These are phyloP conservation scores for Illadopsis cleaveri DNA, from an alignment of 2,113 vertebrate genomes.

Conservation along the genomic window DNA sequence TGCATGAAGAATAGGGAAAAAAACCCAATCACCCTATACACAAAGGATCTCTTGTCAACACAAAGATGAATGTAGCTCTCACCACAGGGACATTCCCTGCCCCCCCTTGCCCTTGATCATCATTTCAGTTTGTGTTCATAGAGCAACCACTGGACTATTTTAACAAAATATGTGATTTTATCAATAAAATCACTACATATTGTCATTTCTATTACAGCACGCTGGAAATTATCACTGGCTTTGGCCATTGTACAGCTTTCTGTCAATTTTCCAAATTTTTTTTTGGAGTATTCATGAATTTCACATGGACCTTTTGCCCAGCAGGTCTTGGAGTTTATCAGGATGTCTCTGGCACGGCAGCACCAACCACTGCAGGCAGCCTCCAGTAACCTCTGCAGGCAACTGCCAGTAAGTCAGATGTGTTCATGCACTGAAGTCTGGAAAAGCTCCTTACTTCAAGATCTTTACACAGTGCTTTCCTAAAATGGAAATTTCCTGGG, in stretches of 20 bases:
- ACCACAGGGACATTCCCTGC: not conserved
- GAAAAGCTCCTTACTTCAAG: not conserved
- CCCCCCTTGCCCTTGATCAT: not conserved
- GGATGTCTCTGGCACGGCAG: not conserved
- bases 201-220: not conserved
- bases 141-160: not conserved
- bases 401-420: not conserved
- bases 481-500: not conserved
- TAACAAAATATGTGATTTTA: not conserved
- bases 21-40: rapidly evolving
- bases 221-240: not conserved
- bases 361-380: not conserved
- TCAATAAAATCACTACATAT: not conserved
- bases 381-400: not conserved
- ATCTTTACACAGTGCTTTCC: not conserved
- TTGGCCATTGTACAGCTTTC: not conserved
- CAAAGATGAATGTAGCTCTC: not conserved
- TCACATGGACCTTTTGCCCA: rapidly evolving
- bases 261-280: not conserved
- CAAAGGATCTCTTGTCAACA: not conserved
- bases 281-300: not conserved
- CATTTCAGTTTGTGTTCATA: not conserved
- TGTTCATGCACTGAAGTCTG: not conserved
- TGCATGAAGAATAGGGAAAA: not conserved
- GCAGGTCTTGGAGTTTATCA: not conserved